Evolutionary conservation across 2,113 vertebrate species (phyloP), one percentile per base, ranked within the genome.

Genomic region (Microcebus griseorufus): DNA sequence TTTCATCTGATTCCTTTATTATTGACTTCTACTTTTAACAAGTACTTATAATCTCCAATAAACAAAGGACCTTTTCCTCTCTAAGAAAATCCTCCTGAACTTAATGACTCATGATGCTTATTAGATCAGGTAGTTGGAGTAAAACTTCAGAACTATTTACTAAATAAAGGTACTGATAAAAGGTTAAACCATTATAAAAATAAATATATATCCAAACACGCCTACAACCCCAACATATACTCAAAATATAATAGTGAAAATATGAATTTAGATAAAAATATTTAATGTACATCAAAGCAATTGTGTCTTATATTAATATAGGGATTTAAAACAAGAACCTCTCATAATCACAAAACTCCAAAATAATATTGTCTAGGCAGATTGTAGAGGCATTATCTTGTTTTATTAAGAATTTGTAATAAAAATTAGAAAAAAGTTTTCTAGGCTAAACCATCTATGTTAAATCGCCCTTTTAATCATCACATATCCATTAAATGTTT

Each of bases 401-500:
- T 45, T 89, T 92, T 29, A 16, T 88, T 86, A 64, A 64, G 8
- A 89, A 73, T 85, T 89, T 80, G 39, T 69, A 32, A 87, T 73
- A 6, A 67, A 85, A 90, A n/a, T 93, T 42, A 79, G 34, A 62
- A 58, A 94, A 75, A 64, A 64, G 0, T 5, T 45, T 84, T 95
- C 62, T 32, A 91, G 53, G 27, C 20, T 64, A 83, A 80, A 20
- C 8, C 11, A 1, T 76, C 27, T 60, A 34, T 86, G 9, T 48
- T 72, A 76, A 91, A 55, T 69, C 67, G 78, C 89, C n/a, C 48
- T 93, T 94, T 93, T 37, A 90, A 69, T 95, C 75, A 93, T 87
- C 32, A 64, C 25, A 25, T 76, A 51, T 23, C n/a, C 11, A 37
- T 91, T 90, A 95, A 87, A 88, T 85, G 65, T 53, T 95, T 95